These are phyloP conservation scores for Mayetiola destructor DNA, from an alignment of 2,888 invertebrate genomes.

Conservation along the genomic window DNA sequence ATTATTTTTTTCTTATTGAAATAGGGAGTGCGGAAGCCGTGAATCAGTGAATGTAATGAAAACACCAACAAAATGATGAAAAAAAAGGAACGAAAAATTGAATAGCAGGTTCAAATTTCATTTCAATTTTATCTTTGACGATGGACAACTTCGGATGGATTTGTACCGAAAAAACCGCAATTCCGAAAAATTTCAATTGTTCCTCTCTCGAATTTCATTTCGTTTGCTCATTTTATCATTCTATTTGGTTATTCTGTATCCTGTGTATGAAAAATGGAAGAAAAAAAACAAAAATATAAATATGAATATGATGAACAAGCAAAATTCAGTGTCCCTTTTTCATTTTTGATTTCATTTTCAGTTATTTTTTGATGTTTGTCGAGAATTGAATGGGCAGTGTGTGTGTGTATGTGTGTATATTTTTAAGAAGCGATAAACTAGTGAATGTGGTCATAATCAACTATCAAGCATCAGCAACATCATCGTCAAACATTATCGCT, in stretches of 20 bases:
- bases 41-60: no score
- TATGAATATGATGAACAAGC: constrained; percentile 8
- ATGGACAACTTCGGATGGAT: neutral
- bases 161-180: neutral
- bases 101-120: constrained; percentile 1
- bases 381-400: no score
- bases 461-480: neutral
- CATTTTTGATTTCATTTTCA: neutral
- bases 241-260: constrained; percentile 5
- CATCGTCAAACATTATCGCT: neutral
- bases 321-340: neutral
- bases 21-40: neutral
- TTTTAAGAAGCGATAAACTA: neutral
- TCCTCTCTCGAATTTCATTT: neutral
- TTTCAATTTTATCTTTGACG: constrained; percentile 1
- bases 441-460: constrained; percentile 1
- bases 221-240: constrained; percentile 1
- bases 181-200: constrained; percentile 5
- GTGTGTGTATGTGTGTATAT: no score
- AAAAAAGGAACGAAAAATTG: neutral
- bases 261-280: no score
- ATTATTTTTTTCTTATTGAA: neutral
- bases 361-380: neutral
- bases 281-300: no score
- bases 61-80: neutral